Conservation (phyloP, 2,888 invertebrate species). For the Tipula lateralis region DNA sequence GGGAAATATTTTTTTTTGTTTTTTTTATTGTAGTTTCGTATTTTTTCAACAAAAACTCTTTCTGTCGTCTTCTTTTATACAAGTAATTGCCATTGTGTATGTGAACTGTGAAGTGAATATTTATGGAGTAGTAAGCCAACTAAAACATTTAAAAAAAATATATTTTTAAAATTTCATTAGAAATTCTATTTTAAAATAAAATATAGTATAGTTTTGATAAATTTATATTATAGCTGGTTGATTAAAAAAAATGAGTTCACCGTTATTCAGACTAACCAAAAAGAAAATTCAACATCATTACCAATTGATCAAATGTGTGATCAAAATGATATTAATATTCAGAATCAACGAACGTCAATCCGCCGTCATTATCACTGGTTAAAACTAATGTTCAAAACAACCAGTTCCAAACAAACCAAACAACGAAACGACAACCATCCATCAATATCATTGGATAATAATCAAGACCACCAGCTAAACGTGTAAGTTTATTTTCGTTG, state of each 20-base stretch:
- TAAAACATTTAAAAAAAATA: neutral
- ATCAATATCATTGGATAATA: neutral
- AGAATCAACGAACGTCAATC: neutral
- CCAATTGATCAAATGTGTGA: neutral
- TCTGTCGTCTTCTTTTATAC: too few relatives aligned
- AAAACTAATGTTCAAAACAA: neutral
- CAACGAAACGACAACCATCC: neutral
- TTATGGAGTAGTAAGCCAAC: too few relatives aligned
- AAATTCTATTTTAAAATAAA: neutral
- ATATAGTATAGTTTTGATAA: neutral
- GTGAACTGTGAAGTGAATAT: too few relatives aligned
- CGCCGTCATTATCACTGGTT: too few relatives aligned
- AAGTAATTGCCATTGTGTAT: too few relatives aligned
- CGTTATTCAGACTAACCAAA: neutral
- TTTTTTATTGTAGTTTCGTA: neutral
- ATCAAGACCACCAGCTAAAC: neutral
- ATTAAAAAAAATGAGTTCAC: neutral
- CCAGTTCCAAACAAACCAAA: neutral
- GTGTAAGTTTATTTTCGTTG: neutral
- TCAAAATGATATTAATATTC: neutral
- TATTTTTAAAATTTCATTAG: neutral
- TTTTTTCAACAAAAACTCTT: too few relatives aligned
- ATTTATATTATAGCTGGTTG: neutral
- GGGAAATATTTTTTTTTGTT: neutral
- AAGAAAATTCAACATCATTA: neutral